Conservation (phyloP, 1,140 invertebrate species). For the Pachyrhynchus sulphureomaculatus region DNA sequence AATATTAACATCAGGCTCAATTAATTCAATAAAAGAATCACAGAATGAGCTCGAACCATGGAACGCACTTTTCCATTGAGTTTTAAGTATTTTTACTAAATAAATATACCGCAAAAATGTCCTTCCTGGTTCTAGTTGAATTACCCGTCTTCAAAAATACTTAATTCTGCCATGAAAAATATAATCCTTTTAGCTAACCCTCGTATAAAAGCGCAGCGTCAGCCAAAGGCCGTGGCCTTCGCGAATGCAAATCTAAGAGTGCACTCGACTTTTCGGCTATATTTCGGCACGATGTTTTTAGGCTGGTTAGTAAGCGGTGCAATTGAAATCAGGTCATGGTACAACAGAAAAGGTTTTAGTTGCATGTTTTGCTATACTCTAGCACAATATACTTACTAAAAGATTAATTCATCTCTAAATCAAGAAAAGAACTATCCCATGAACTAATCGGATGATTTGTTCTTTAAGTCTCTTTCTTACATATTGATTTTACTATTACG, state of each 20-base stretch:
- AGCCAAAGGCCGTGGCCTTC: constrained; percentile 30
- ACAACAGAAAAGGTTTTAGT: constrained; percentile 50
- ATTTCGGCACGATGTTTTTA: constrained; percentile 42
- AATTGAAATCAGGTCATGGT: constrained; percentile 51
- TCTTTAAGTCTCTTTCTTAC: no score
- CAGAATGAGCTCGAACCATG: no score
- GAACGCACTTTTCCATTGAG: no score
- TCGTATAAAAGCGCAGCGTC: not conserved
- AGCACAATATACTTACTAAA: constrained; percentile 46
- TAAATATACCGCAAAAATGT: no score
- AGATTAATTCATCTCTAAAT: constrained; percentile 47
- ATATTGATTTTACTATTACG: no score
- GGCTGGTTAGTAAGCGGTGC: constrained; percentile 43
- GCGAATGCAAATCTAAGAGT: constrained; percentile 24
- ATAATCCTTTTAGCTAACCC: not conserved
- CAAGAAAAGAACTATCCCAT: constrained; percentile 43
- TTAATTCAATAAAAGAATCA: no score
- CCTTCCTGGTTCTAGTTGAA: no score
- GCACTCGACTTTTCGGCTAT: constrained; percentile 23
- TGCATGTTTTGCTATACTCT: constrained; percentile 32
- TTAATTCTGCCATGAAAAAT: no score
- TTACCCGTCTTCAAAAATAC: no score
- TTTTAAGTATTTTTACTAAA: no score
- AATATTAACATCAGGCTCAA: no score
- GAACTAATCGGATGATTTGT: no score